These are phyloP conservation scores for Crypturellus undulatus DNA, from an alignment of 2,113 vertebrate genomes.

Conservation along the genomic window DNA sequence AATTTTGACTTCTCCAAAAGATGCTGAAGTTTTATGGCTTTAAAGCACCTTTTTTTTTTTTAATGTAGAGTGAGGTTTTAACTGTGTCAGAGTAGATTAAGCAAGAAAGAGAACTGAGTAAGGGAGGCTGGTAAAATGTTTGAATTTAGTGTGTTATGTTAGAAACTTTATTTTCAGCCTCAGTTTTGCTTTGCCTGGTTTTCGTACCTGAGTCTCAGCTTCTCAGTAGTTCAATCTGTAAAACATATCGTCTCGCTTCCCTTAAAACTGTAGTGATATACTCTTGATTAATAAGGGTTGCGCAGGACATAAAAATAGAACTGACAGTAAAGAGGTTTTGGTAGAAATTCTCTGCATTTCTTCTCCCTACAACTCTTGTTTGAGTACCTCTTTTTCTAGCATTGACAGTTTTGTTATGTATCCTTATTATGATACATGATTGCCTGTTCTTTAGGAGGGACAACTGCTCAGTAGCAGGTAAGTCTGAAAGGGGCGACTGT, in stretches of 20 bases:
- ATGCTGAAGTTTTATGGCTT: background rate
- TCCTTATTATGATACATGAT: background rate
- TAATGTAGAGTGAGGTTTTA: background rate
- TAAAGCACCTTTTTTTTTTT: background rate
- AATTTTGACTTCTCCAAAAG: background rate
- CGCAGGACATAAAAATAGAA: background rate
- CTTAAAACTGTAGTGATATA: background rate
- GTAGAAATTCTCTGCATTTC: background rate
- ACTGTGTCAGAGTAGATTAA: background rate
- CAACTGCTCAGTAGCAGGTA: background rate
- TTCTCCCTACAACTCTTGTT: background rate
- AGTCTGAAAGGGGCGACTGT: background rate
- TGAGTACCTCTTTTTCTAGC: background rate
- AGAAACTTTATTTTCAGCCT: background rate
- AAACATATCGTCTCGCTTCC: background rate
- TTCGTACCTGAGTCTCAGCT: background rate
- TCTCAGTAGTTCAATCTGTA: background rate
- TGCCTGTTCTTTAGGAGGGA: background rate
- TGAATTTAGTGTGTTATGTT: background rate
- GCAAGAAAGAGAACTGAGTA: background rate
- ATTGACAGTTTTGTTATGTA: background rate
- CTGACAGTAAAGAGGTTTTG: background rate
- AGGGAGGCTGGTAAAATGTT: background rate
- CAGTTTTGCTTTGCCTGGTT: background rate
- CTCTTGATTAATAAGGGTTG: background rate